Percentiles rank a stretch among this genome's conserved stretches.
These are phyloP conservation scores for Panagrolaimus sp. DNA, from an alignment of 1,140 invertebrate species.

Conservation along the genomic window DNA sequence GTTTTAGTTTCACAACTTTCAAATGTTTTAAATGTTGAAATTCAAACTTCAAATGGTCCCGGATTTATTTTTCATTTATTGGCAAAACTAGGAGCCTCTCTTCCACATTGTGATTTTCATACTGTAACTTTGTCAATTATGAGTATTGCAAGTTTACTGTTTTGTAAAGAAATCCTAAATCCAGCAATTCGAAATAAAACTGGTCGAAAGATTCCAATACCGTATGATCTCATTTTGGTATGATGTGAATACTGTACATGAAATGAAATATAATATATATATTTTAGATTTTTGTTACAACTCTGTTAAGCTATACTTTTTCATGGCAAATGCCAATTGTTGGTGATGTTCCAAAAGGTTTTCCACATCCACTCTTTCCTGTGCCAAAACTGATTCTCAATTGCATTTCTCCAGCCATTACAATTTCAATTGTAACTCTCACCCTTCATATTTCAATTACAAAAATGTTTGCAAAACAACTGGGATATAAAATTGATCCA, in stretches of 20 bases:
- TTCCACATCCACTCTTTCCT: slow-evolving; percentile 57
- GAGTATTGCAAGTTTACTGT: slow-evolving; percentile 10
- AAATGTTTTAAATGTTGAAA: slow-evolving; percentile 72
- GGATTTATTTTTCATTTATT: slow-evolving; percentile 15
- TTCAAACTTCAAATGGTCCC: neutral
- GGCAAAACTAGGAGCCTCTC: neutral
- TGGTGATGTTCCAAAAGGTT: slow-evolving; percentile 33
- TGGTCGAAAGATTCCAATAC: slow-evolving; percentile 28
- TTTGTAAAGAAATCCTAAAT: slow-evolving; percentile 38
- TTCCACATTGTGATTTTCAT: neutral
- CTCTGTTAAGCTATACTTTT: slow-evolving; percentile 40
- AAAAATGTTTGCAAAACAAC: slow-evolving; percentile 61
- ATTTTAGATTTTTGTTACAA: slow-evolving; percentile 38
- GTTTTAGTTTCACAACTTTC: slow-evolving; percentile 84
- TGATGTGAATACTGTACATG: neutral
- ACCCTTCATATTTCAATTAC: slow-evolving; percentile 62
- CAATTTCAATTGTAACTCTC: slow-evolving; percentile 62
- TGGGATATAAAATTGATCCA: slow-evolving; percentile 61
- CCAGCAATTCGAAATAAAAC: slow-evolving; percentile 28
- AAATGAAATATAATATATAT: neutral
- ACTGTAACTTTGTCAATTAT: neutral
- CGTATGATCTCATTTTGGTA: slow-evolving; percentile 34
- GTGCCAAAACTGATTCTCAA: slow-evolving; percentile 45
- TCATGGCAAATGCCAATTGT: slow-evolving; percentile 40
- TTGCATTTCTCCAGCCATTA: slow-evolving; percentile 58